Evolutionary conservation across 2,797 vertebrate species (phyloP).

Genomic region (Fringilla coelebs): DNA sequence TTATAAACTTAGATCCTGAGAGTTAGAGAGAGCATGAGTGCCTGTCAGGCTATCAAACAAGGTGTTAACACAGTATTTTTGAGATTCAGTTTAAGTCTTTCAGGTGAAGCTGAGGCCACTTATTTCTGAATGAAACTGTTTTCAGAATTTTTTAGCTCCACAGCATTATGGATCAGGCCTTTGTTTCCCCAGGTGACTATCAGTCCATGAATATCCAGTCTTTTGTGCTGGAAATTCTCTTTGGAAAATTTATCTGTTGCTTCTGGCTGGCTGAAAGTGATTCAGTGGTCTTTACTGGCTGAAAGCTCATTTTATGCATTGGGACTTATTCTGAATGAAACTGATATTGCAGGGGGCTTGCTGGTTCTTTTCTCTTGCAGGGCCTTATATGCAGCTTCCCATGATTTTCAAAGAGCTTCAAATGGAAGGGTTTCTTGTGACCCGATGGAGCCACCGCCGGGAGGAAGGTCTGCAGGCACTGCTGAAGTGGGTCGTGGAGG

Average conservation of each 20-base stretch:
- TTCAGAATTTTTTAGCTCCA: background rate
- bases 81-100: background rate
- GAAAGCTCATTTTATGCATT: background rate
- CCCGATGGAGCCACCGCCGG: conserved; percentile 72
- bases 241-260: background rate
- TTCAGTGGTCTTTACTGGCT: background rate
- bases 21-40: background rate
- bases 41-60: background rate
- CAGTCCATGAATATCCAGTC: background rate
- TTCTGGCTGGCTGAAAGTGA: background rate
- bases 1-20: background rate
- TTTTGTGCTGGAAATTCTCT: background rate
- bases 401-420: conserved; percentile 81
- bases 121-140: background rate
- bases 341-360: background rate
- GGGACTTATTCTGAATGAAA: background rate
- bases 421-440: conserved; percentile 82
- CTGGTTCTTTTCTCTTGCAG: conserved; percentile 60
- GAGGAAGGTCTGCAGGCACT: conserved; percentile 78
- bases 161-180: background rate
- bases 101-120: background rate
- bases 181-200: background rate
- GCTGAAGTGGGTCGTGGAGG: conserved; percentile 82
- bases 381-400: conserved; percentile 65
- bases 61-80: background rate